Base-by-base conservation (phyloP, 23 tunicate genomes). In the Botrylloides violaceus region DNA sequence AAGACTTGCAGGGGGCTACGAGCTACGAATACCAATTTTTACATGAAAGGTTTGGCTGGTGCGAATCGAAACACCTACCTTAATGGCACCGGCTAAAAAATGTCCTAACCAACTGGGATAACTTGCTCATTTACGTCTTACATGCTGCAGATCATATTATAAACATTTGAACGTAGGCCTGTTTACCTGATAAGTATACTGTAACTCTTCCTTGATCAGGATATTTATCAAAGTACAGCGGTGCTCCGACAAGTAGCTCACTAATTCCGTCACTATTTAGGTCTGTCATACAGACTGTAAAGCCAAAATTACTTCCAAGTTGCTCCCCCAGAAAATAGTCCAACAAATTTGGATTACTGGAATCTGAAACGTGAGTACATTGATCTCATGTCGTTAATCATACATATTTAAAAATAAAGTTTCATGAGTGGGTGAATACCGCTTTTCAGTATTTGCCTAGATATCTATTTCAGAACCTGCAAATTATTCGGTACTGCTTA, bases 231-330 rank as follows among this genome's bases (percentile, higher is more conserved):
- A 84, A 65, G 79, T 73, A 77, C 37, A 77, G 49, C 3, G 91
- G 91, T 19, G 83, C 82, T 29, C 91, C 91, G 26, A 84, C 77
- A 48, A 84, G 28, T 1, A 84, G 19, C 24, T 84, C 91, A 84
- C 77, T 82, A 47, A 77, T 34, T 71, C 83, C 83, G 63, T 84
- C 91, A 24, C 73, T 65, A 56, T 84, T 84, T 47, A 58, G 32
- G 60, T 84, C 91, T 1, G 83, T 64, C 19, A 73, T 61, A 66
- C 83, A 71, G 0, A 84, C 32, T 7, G 74, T 29, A 70, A 64
- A 78, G 15, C 91, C 91, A 64, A 58, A 84, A 31, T 84, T 71
- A 38, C 91, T 77, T 32, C 91, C 91, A 73, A 84, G 70, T 49
- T 84, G 91, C 15, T 64, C 36, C 38, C 86, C 80, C 9, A 7